These are phyloP conservation scores for Mesocentrotus franciscanus DNA, from an alignment of 53 echinoderm and acorn worm genomes.

Conservation along the genomic window DNA sequence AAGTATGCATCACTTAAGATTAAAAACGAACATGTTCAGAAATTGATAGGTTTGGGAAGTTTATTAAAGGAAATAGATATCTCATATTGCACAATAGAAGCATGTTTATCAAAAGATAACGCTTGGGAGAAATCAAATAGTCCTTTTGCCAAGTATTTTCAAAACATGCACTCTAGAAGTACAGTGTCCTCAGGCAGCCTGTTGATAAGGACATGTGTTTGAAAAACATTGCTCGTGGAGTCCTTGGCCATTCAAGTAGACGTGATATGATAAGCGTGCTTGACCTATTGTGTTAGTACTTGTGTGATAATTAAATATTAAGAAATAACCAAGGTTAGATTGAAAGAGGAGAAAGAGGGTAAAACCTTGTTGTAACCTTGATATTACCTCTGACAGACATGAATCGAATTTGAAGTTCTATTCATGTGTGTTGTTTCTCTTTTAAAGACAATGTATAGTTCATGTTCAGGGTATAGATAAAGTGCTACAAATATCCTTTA, in stretches of 20 bases:
- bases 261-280: background rate
- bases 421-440: background rate
- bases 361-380: background rate
- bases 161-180: background rate
- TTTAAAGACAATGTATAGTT: no score
- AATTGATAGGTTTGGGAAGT: no score
- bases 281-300: slow-evolving; percentile 5
- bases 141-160: background rate
- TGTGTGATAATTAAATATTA: slow-evolving; percentile 2
- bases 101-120: no score
- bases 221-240: background rate
- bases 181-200: background rate
- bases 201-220: background rate
- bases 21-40: no score
- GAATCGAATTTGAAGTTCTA: background rate
- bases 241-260: background rate
- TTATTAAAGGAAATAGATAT: no score
- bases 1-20: no score
- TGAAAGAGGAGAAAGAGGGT: background rate
- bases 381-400: background rate
- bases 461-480: no score
- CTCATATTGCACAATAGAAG: no score
- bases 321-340: background rate
- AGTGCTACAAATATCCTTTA: no score
- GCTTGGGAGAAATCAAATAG: background rate